phyloP scores from a whole-genome alignment of 2,888 invertebrate genomes.

The Lasioglossum morio region DNA sequence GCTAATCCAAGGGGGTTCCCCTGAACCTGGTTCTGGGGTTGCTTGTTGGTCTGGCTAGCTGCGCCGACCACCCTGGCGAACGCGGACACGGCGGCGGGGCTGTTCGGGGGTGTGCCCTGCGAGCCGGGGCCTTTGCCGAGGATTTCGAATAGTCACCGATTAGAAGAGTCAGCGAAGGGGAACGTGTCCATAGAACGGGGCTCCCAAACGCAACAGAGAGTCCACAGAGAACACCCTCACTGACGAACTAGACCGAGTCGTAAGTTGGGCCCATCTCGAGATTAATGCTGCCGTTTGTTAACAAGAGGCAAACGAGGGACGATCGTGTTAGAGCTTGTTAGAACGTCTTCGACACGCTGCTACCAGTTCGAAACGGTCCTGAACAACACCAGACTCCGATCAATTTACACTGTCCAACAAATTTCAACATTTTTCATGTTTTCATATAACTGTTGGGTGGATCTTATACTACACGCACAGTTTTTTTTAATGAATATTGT shows the following conservation, averaged over 20 bases:
- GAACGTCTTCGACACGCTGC: neutral
- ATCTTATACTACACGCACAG: too few species aligned
- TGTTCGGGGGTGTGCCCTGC: constrained; percentile 82
- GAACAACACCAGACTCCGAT: too few species aligned
- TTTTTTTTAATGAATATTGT: too few species aligned
- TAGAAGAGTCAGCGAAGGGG: constrained; percentile 33
- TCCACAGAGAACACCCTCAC: constrained; percentile 37
- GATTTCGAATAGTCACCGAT: constrained; percentile 59
- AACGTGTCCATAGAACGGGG: neutral
- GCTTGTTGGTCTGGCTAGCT: constrained; percentile 69
- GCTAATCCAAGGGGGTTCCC: constrained; percentile 82
- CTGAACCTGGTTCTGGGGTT: constrained; percentile 63
- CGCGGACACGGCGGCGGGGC: constrained; percentile 79
- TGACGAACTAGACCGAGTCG: constrained; percentile 54
- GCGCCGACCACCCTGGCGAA: constrained; percentile 81
- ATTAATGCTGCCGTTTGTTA: constrained; percentile 20
- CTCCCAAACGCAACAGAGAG: constrained; percentile 30
- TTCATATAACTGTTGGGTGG: too few species aligned
- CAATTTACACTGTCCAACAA: too few species aligned
- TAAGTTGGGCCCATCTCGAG: constrained; percentile 44
- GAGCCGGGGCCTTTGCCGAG: constrained; percentile 76
- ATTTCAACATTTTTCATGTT: too few species aligned
- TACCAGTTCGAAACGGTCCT: neutral
- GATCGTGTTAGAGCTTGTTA: neutral
- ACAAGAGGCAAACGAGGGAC: neutral